A percentile compares a stretch with the other conserved stretches of the same genome.
These are phyloP conservation scores for Kradibia gibbosae DNA, from an alignment of 1,140 invertebrate species.

Conservation along the genomic window DNA sequence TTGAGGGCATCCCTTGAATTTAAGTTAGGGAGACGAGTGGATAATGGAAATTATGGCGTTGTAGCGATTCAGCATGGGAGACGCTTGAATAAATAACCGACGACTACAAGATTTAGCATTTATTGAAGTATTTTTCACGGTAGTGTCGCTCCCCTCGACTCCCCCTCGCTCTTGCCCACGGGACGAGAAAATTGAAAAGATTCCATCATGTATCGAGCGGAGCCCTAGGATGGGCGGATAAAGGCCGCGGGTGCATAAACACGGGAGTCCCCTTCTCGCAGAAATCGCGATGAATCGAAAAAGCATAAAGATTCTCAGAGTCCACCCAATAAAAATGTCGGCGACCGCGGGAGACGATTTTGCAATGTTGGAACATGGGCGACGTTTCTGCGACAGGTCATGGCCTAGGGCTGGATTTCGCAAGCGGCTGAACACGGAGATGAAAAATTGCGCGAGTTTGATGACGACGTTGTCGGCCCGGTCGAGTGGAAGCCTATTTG, in stretches of 20 bases:
- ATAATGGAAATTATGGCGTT: background rate
- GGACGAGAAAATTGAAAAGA: background rate
- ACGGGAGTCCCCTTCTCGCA: too few species aligned
- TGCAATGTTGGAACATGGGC: too few species aligned
- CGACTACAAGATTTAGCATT: background rate
- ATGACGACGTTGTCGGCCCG: background rate
- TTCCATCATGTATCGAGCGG: background rate
- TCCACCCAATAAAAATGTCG: background rate
- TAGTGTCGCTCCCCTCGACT: too few species aligned
- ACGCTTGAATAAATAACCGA: background rate
- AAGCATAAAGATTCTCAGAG: background rate
- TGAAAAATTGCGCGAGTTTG: constrained; percentile 15
- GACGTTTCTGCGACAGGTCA: background rate
- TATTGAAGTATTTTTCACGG: too few species aligned
- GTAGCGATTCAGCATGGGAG: too few species aligned
- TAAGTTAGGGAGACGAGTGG: background rate
- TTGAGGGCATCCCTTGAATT: background rate
- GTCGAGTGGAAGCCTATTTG: constrained; percentile 35
- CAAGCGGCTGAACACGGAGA: constrained; percentile 7
- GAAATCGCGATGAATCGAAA: background rate
- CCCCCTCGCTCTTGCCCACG: too few species aligned
- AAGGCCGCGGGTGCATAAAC: background rate
- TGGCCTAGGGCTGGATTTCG: background rate
- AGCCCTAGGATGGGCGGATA: background rate
- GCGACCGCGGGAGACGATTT: background rate